Conservation (phyloP, 2,797 vertebrate species). For the Labeo calbasu region DNA sequence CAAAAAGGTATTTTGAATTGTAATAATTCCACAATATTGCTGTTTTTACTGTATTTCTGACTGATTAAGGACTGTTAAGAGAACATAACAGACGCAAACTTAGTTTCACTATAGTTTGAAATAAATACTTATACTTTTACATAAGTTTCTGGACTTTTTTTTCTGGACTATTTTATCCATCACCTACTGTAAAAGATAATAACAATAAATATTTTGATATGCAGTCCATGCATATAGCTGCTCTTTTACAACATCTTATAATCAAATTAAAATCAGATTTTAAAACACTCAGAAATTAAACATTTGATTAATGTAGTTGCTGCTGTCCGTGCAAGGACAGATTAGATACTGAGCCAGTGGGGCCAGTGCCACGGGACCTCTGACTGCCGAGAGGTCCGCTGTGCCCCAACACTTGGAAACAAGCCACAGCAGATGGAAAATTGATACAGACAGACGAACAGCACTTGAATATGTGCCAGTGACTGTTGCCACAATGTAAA, state of each 20-base stretch:
- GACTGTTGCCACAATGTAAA: conserved; percentile 23
- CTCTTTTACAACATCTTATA: background rate
- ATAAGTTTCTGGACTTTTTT: background rate
- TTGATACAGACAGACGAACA: conserved; percentile 16
- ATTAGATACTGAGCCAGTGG: conserved; percentile 4
- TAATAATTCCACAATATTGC: background rate
- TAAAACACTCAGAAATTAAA: background rate
- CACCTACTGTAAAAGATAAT: background rate
- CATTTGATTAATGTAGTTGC: background rate
- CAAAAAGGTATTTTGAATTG: background rate
- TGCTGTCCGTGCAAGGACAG: background rate
- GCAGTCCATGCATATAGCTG: too few relatives aligned
- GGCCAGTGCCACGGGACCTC: conserved; percentile 14
- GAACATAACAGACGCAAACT: too few relatives aligned
- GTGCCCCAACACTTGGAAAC: conserved; percentile 8
- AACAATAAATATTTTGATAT: background rate
- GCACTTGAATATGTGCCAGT: conserved; percentile 12
- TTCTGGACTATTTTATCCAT: background rate
- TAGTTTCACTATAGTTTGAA: fast-evolving
- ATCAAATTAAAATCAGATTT: background rate
- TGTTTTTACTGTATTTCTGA: background rate
- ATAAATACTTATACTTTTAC: background rate
- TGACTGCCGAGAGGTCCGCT: background rate
- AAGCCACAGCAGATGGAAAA: conserved; percentile 32
- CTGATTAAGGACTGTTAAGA: background rate